A percentile compares a stretch with the other conserved stretches of the same genome.
Evolutionary conservation across 2,797 vertebrate genomes (phyloP).

Genomic region (Trachops cirrhosus): DNA sequence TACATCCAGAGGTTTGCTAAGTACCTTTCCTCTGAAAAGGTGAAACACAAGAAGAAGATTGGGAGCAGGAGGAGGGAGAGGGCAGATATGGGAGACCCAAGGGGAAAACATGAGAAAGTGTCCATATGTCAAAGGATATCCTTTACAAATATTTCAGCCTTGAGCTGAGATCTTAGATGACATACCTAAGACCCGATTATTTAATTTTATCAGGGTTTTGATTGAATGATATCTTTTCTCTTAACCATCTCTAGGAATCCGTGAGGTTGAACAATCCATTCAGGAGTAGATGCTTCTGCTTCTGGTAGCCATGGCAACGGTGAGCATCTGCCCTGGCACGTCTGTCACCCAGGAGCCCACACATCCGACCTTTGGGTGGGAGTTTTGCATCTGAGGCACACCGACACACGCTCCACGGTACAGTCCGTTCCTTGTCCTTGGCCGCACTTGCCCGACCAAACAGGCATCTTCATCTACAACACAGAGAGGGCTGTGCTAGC

Average conservation of each 20-base stretch:
- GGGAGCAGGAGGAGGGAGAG: neutral
- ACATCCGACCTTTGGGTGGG: neutral
- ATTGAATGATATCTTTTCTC: neutral
- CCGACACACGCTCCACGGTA: rapidly evolving
- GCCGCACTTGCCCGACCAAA: neutral
- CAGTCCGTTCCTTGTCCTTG: too few species aligned
- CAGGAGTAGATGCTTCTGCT: neutral
- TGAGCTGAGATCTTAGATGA: neutral
- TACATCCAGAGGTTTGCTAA: neutral
- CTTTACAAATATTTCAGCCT: neutral
- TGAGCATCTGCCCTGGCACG: neutral
- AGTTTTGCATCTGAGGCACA: rapidly evolving
- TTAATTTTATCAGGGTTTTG: neutral
- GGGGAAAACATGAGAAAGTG: neutral
- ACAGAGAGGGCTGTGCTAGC: too few species aligned
- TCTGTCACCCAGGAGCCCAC: neutral
- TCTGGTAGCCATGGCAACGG: neutral
- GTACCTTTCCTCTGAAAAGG: neutral
- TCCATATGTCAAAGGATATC: neutral
- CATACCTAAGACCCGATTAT: neutral
- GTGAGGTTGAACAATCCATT: neutral
- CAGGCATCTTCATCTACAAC: neutral
- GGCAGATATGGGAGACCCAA: rapidly evolving
- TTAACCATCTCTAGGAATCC: neutral
- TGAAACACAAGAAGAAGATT: neutral